Percentiles rank a stretch among this genome's conserved stretches.
phyloP scores from a whole-genome alignment of 1,140 invertebrate genomes.

The Procambarus virginalis region DNA sequence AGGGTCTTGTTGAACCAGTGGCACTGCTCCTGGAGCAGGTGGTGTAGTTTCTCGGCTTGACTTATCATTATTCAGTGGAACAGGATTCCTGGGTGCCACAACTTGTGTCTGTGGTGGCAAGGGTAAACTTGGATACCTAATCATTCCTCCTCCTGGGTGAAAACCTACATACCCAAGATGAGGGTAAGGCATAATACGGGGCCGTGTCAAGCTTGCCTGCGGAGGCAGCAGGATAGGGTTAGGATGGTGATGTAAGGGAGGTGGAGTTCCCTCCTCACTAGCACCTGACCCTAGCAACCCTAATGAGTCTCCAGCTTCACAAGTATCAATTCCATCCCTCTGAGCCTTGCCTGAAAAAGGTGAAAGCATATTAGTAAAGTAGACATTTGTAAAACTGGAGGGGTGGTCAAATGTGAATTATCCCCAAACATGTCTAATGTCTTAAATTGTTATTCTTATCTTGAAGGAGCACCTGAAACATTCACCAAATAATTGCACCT shows the following conservation, averaged over 20 bases:
- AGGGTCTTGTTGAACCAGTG: constrained; percentile 45
- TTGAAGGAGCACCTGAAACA: too few species aligned
- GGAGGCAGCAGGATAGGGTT: constrained; percentile 55
- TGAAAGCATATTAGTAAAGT: not conserved
- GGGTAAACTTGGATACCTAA: constrained; percentile 51
- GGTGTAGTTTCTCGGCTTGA: constrained; percentile 59
- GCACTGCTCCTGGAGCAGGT: constrained; percentile 47
- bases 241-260: constrained; percentile 58
- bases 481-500: too few species aligned
- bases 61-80: constrained; percentile 46
- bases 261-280: constrained; percentile 63
- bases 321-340: constrained; percentile 42
- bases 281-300: constrained; percentile 50
- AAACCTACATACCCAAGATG: constrained; percentile 42
- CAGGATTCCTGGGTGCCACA: constrained; percentile 49
- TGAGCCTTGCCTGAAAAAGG: constrained; percentile 43
- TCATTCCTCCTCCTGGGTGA: constrained; percentile 41
- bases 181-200: constrained; percentile 56
- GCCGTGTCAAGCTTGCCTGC: constrained; percentile 41
- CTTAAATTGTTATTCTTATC: too few species aligned
- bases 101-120: constrained; percentile 36
- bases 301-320: constrained; percentile 33
- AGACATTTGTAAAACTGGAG: too few species aligned
- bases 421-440: too few species aligned
- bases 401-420: too few species aligned